A percentile compares a stretch with the other conserved stretches of the same genome.
phyloP scores from a whole-genome alignment of 2,797 vertebrate genomes.

The Moxostoma hubbsi region DNA sequence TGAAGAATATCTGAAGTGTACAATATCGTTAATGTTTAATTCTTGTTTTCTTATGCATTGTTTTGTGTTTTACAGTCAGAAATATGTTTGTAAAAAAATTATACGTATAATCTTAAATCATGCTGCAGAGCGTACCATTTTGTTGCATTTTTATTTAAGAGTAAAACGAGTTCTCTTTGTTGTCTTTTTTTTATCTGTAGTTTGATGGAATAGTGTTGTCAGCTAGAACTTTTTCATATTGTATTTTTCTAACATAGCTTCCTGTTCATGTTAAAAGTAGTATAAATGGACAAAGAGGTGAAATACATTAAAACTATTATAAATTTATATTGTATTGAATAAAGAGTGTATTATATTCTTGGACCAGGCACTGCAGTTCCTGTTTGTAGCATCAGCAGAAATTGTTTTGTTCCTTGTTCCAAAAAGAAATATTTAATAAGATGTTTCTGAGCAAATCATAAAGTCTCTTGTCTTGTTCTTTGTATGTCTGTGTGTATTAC shows the following conservation, averaged over 20 bases:
- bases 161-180: constrained; percentile 47
- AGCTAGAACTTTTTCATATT: constrained; percentile 74
- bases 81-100: constrained; percentile 71
- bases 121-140: constrained; percentile 73
- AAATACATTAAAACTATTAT: constrained; percentile 51
- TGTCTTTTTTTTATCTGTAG: constrained; percentile 65
- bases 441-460: constrained; percentile 73
- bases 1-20: constrained; percentile 69
- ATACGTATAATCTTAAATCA: constrained; percentile 71
- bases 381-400: constrained; percentile 85
- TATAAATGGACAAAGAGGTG: constrained; percentile 67
- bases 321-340: constrained; percentile 71
- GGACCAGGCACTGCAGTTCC: constrained; percentile 94
- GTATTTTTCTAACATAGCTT: constrained; percentile 90
- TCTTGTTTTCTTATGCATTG: constrained; percentile 63
- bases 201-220: constrained; percentile 70
- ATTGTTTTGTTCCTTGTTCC: constrained; percentile 93
- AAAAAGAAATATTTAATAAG: constrained; percentile 92
- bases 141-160: constrained; percentile 74
- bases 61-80: constrained; percentile 72
- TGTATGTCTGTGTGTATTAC: background rate
- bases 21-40: constrained; percentile 60
- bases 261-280: constrained; percentile 82
- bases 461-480: constrained; percentile 58
- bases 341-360: constrained; percentile 85